A percentile compares a stretch with the other conserved stretches of the same genome.
phyloP scores from a whole-genome alignment of 2,113 vertebrate genomes.

The Synchiropus splendidus region DNA sequence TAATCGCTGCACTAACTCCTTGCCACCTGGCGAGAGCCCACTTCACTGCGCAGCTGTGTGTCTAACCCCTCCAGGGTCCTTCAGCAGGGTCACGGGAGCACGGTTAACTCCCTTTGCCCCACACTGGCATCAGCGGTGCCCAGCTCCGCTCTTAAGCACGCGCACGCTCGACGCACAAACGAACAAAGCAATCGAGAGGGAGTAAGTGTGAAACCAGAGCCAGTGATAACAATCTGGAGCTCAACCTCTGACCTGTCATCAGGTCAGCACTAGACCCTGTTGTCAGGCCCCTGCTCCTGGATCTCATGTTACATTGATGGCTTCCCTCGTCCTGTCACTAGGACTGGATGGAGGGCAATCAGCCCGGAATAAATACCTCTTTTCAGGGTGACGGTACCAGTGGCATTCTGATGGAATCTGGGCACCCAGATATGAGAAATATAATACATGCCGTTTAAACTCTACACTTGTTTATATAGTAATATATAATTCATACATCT shows the following conservation, averaged over 20 bases:
- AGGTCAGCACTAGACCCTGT: slow-evolving; percentile 54
- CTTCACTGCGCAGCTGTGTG: slow-evolving; percentile 29
- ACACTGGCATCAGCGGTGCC: slow-evolving; percentile 42
- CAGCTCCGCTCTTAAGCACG: slow-evolving; percentile 41
- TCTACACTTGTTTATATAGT: too few relatives aligned
- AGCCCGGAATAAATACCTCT: too few relatives aligned
- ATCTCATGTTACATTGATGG: slow-evolving; percentile 53
- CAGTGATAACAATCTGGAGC: slow-evolving; percentile 70
- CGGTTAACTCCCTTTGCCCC: slow-evolving; percentile 46
- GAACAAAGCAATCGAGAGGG: slow-evolving; percentile 47
- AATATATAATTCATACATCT: too few relatives aligned
- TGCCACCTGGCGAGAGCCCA: slow-evolving; percentile 41
- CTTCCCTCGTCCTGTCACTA: slow-evolving; percentile 18
- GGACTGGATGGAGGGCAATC: background rate
- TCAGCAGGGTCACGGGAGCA: slow-evolving; percentile 38
- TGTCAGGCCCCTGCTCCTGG: slow-evolving; percentile 50
- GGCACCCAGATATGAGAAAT: too few relatives aligned
- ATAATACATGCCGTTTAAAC: too few relatives aligned
- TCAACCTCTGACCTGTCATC: slow-evolving; percentile 70
- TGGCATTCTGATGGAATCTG: too few relatives aligned
- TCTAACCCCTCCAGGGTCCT: slow-evolving; percentile 36
- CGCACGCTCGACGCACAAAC: slow-evolving; percentile 29
- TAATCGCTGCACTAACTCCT: slow-evolving; percentile 15
- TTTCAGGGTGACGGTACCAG: background rate
- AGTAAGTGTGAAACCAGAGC: slow-evolving; percentile 67